A percentile compares a stretch with the other conserved stretches of the same genome.
Conservation (phyloP, 2,888 invertebrate species). For the Amaurobius ferox region DNA sequence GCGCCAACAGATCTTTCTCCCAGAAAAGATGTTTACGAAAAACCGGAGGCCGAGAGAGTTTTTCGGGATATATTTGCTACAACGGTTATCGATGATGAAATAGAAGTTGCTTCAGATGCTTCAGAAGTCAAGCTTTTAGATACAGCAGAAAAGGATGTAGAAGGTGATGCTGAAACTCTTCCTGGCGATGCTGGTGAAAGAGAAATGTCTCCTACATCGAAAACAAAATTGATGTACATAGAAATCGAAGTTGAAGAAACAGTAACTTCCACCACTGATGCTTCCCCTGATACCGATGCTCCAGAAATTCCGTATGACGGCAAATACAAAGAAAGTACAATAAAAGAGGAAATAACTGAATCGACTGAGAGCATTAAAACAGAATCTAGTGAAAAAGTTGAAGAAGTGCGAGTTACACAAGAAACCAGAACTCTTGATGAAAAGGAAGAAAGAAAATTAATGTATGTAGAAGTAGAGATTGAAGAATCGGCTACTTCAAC, state of each 20-base stretch:
- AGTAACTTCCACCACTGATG: slow-evolving; percentile 52
- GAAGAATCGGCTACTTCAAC: neutral
- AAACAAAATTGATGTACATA: slow-evolving; percentile 47
- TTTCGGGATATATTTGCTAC: slow-evolving; percentile 65
- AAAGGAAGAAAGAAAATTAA: neutral
- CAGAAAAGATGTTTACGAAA: slow-evolving; percentile 50
- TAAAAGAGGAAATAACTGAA: neutral
- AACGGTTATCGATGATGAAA: slow-evolving; percentile 57
- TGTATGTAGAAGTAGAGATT: neutral
- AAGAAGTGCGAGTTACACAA: neutral
- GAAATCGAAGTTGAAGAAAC: slow-evolving; percentile 65
- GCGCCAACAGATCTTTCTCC: slow-evolving; percentile 10
- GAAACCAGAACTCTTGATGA: neutral
- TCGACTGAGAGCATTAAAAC: neutral
- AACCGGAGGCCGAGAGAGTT: slow-evolving; percentile 54
- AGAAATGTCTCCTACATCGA: slow-evolving; percentile 1
- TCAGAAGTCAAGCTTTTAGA: neutral
- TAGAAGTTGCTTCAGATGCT: slow-evolving; percentile 17
- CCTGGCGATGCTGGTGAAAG: neutral
- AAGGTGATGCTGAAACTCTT: slow-evolving; percentile 1
- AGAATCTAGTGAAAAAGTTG: neutral
- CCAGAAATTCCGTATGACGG: slow-evolving; percentile 61
- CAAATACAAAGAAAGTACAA: slow-evolving; percentile 31
- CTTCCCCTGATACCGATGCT: slow-evolving; percentile 56
- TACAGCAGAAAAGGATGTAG: neutral